These are phyloP conservation scores for Falco biarmicus DNA, from an alignment of 2,797 vertebrate species.

Conservation along the genomic window DNA sequence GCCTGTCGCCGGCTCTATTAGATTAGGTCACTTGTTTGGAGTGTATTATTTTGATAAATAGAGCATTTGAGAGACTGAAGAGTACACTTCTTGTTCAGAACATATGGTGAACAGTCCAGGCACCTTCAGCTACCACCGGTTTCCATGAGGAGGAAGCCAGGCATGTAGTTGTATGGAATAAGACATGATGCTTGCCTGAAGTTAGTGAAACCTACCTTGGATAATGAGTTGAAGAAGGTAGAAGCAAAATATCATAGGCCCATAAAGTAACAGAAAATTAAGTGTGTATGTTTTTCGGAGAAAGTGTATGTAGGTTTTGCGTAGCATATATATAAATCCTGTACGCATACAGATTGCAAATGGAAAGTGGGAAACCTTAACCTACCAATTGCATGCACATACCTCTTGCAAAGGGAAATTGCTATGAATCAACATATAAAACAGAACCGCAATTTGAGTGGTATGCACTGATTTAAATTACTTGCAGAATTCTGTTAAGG, in stretches of 20 bases:
- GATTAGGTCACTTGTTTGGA: neutral
- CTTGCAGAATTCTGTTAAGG: neutral
- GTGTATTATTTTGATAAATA: neutral
- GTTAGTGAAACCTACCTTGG: neutral
- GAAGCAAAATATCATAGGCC: neutral
- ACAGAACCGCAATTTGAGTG: neutral
- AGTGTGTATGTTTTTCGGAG: neutral
- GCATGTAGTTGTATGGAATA: neutral
- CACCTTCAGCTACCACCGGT: neutral
- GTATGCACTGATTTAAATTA: neutral
- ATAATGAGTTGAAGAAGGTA: neutral
- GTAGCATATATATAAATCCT: neutral
- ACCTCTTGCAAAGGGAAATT: neutral
- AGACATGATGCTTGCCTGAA: neutral
- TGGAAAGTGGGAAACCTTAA: neutral
- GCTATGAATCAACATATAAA: neutral
- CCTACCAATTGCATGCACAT: fast-evolving
- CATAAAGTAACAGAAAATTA: neutral
- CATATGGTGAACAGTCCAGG: fast-evolving
- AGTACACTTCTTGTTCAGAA: neutral
- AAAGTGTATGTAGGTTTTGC: neutral
- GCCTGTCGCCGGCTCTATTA: fast-evolving
- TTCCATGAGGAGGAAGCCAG: neutral
- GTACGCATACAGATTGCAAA: neutral
- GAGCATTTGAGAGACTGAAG: neutral